Percentiles rank a stretch among this genome's conserved stretches.
phyloP scores from a whole-genome alignment of 35 echinoderm and acorn worm genomes.

The Lytechinus pictus region DNA sequence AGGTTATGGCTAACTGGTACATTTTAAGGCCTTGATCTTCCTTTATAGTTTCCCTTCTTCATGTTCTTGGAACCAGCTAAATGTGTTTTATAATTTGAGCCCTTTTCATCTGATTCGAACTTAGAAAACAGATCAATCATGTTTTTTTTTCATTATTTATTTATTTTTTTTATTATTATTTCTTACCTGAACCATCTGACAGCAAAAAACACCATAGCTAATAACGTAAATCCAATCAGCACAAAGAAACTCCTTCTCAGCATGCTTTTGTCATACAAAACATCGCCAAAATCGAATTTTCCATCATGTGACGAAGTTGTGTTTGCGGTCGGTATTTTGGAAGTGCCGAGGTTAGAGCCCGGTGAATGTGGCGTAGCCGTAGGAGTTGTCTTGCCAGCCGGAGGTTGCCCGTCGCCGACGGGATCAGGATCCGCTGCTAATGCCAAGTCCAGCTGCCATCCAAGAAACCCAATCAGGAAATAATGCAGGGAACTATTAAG shows the following conservation, averaged over 20 bases:
- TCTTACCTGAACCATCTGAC: slow-evolving; percentile 59
- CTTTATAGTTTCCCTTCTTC: no score
- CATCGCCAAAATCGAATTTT: background rate
- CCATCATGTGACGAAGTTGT: background rate
- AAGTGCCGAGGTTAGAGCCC: background rate
- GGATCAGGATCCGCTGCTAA: background rate
- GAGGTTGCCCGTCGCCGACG: background rate
- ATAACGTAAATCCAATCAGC: slow-evolving; percentile 47
- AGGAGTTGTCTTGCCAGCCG: background rate
- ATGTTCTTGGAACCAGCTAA: no score
- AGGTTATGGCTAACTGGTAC: no score
- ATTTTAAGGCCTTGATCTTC: no score
- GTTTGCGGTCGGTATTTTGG: background rate
- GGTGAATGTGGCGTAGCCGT: background rate
- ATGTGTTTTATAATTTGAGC: no score
- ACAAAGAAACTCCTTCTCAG: slow-evolving; percentile 62
- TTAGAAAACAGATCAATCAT: no score
- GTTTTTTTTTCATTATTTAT: no score
- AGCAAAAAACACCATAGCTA: slow-evolving; percentile 54
- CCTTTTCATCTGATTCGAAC: no score
- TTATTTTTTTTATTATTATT: no score
- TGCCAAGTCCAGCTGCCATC: background rate
- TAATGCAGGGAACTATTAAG: background rate
- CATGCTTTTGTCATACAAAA: background rate
- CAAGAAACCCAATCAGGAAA: background rate